Evolutionary conservation across 2,797 vertebrate genomes (phyloP), one percentile per base, ranked within the genome.

Genomic region (Bradypodion ventrale): DNA sequence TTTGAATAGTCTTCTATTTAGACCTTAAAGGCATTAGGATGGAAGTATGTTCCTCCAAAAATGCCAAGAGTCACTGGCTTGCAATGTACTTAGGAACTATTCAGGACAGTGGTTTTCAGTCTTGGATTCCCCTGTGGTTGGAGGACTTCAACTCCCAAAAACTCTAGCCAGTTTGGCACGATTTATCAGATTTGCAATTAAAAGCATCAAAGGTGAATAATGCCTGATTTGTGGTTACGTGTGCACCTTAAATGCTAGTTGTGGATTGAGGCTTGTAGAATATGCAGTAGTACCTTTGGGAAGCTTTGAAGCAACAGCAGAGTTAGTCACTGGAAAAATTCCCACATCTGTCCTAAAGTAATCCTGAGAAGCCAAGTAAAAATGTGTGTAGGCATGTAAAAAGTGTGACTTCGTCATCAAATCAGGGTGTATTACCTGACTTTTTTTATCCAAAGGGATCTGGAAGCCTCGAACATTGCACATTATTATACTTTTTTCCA

Each of bases 1-100:
- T 90, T 86, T 88, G 85, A 93, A 91, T 87, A 91, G 78, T 83
- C 46, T 74, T 85, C 83, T 75, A 80, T 35, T 40, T 60, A 76
- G 65, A 62, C 70, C 56, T 7, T 46, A 77, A 52, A 76, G 37
- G 74, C 32, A 42, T 70, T 19, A 62, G 35, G n/a, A 2, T 8
- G 5, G 78, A 76, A 62, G 1, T 10, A n/a, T 13, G 29, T 70
- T 60, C 21, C 6, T 59, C 40, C 32, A n/a, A 59, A 42, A 62
- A 63, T 27, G 37, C 2, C 16, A 9, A n/a, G 37, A 16, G 3
- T 78, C 74, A 2, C 65, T 63, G 70, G 35, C 40, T 74, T 65
- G 35, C 42, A 78, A 40, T 32, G 4, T 68, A 5, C 66, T 74
- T 79, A 40, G 35, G 46, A 84, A 65, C 27, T 42, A 52, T 29